Conservation (phyloP, 2,797 vertebrate genomes). For the Enteromius viviparus region DNA sequence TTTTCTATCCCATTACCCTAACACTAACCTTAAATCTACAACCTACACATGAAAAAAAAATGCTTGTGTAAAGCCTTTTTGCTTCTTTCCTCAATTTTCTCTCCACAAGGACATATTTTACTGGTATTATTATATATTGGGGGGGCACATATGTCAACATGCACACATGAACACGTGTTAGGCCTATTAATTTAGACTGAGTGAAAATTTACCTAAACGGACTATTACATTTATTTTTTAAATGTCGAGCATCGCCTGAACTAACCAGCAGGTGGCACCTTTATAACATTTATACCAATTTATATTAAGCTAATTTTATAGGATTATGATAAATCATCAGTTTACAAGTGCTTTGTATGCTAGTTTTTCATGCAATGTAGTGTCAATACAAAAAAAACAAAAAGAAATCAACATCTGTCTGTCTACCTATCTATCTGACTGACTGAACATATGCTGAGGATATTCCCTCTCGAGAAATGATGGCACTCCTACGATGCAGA, state of each 20-base stretch:
- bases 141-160: not conserved
- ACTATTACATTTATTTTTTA: not conserved
- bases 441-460: not conserved
- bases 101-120: not conserved
- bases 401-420: not conserved
- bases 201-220: not conserved
- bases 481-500: constrained; percentile 7
- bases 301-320: not conserved
- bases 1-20: not conserved
- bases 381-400: not conserved
- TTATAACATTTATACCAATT: not conserved
- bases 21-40: not conserved
- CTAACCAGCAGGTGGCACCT: constrained; percentile 36
- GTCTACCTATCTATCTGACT: not conserved
- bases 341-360: not conserved
- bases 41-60: not conserved
- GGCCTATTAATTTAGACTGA: not conserved
- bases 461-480: not conserved
- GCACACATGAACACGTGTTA: not conserved
- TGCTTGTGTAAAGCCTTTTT: no score
- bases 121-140: not conserved
- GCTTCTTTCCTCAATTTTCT: not conserved
- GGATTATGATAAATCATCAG: not conserved
- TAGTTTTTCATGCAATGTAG: not conserved
- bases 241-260: not conserved